A percentile compares a stretch with the other conserved stretches of the same genome.
These are phyloP conservation scores for Ramphastos sulfuratus DNA, from an alignment of 2,113 vertebrate genomes.

Conservation along the genomic window DNA sequence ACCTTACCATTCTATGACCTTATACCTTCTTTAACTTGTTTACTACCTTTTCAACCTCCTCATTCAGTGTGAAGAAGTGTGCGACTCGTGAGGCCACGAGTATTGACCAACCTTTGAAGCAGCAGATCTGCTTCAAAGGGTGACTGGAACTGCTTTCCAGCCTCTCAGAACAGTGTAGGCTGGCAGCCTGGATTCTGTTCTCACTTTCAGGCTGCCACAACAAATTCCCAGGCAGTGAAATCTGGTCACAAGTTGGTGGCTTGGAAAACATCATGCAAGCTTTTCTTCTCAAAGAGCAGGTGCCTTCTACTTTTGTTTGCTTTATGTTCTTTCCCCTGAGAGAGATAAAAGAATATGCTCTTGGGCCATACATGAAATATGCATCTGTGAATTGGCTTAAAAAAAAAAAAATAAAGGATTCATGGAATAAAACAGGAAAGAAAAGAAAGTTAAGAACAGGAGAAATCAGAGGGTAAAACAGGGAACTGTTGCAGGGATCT, in stretches of 20 bases:
- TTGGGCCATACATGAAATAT: background rate
- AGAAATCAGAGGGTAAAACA: background rate
- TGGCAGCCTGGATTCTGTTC: background rate
- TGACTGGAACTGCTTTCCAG: background rate
- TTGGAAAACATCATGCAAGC: background rate
- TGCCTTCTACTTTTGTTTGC: background rate
- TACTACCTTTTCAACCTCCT: background rate
- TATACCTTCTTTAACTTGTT: constrained; percentile 1
- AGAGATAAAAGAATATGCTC: background rate
- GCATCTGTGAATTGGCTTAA: background rate
- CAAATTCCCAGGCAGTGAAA: background rate
- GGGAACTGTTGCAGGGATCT: no score
- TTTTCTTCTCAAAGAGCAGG: background rate
- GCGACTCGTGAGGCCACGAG: background rate
- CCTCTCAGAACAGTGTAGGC: background rate
- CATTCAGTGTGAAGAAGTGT: background rate
- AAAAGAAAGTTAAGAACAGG: background rate
- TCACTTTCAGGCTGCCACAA: background rate
- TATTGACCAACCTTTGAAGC: background rate
- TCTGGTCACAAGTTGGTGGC: background rate
- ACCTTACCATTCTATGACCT: background rate
- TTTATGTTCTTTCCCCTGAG: background rate
- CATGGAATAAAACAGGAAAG: background rate
- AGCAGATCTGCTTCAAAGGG: background rate
- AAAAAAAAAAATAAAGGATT: background rate